A percentile compares a stretch with the other conserved stretches of the same genome.
Conservation (phyloP, 2,888 invertebrate species). For the Meteorus cinctellus region DNA sequence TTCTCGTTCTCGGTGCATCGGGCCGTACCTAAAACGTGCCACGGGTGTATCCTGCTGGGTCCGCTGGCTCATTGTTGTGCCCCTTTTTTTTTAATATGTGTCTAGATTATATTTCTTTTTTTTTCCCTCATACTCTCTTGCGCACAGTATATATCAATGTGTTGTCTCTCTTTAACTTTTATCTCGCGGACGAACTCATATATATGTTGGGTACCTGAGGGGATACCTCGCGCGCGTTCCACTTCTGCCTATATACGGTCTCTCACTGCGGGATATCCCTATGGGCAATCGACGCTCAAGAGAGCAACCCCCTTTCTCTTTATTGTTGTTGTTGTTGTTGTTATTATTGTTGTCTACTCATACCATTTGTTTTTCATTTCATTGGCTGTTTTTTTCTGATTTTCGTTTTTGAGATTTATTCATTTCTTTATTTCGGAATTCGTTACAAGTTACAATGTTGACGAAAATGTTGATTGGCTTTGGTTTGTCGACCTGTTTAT, state of each 20-base stretch:
- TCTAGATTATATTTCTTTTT: slow-evolving; percentile 19
- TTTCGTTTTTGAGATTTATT: background rate
- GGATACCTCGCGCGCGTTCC: slow-evolving; percentile 32
- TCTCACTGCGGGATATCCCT: slow-evolving; percentile 40
- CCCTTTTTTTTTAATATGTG: slow-evolving; percentile 52
- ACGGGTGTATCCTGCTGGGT: slow-evolving; percentile 65
- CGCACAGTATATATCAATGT: background rate
- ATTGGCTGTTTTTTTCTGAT: background rate
- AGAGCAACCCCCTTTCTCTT: slow-evolving; percentile 39
- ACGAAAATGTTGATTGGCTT: slow-evolving; percentile 20
- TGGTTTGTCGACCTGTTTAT: slow-evolving; percentile 7
- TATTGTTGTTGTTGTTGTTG: background rate
- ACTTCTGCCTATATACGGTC: slow-evolving; percentile 40
- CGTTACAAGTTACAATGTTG: background rate
- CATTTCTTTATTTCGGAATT: slow-evolving; percentile 2
- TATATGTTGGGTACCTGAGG: slow-evolving; percentile 19
- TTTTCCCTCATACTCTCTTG: slow-evolving; percentile 33
- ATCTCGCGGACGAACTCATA: slow-evolving; percentile 29
- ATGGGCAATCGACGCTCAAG: slow-evolving; percentile 32
- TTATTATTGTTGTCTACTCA: background rate
- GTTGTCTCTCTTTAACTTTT: slow-evolving; percentile 36
- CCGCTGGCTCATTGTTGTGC: slow-evolving; percentile 66
- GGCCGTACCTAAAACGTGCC: slow-evolving; percentile 59
- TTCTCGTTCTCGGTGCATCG: slow-evolving; percentile 49
- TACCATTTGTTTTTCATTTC: slow-evolving; percentile 19